Evolutionary conservation across 1,140 invertebrate species (phyloP).

Genomic region (Macrosteles quadrilineatus): DNA sequence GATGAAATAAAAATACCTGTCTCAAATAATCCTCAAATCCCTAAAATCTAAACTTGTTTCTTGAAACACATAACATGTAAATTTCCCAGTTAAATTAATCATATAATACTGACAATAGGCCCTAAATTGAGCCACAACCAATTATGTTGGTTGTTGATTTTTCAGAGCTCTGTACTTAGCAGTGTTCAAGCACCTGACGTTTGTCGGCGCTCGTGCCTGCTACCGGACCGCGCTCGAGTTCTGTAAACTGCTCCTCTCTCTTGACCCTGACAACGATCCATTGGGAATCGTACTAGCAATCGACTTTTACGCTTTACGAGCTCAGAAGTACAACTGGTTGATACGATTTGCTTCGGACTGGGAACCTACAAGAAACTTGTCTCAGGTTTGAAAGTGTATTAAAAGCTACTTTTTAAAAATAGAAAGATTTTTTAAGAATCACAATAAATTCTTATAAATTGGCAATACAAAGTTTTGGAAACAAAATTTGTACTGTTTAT

Average conservation of each 20-base stretch:
- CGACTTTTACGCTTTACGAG: slow-evolving; percentile 84
- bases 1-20: no score
- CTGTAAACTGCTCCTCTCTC: slow-evolving; percentile 71
- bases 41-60: no score
- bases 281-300: slow-evolving; percentile 77
- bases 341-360: slow-evolving; percentile 68
- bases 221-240: slow-evolving; percentile 80
- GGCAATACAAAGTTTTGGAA: no score
- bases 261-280: slow-evolving; percentile 85
- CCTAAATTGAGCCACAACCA: no score
- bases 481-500: no score
- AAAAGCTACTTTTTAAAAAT: not conserved
- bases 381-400: slow-evolving; percentile 47
- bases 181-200: slow-evolving; percentile 81
- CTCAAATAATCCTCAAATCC: no score
- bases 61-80: no score
- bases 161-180: slow-evolving; percentile 77
- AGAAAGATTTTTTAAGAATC: not conserved
- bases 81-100: no score
- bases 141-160: no score
- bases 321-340: slow-evolving; percentile 82
- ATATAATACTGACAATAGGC: no score
- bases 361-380: slow-evolving; percentile 68
- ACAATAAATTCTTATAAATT: no score
- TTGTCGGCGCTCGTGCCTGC: slow-evolving; percentile 78